Evolutionary conservation across 2,797 vertebrate species (phyloP).

Genomic region (Urosaurus nigricauda): DNA sequence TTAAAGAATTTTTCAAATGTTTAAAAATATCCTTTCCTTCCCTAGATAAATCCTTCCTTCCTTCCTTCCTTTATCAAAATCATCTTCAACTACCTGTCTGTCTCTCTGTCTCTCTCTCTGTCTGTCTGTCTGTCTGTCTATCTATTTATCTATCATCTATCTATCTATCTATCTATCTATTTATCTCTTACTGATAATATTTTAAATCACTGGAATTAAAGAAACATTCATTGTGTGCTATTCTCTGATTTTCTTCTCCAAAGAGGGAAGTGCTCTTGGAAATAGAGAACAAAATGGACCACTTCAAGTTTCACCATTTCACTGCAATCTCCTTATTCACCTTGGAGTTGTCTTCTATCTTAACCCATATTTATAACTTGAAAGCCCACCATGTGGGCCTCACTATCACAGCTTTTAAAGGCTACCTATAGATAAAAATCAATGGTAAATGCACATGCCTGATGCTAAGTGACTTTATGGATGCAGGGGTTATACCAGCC

Average conservation of each 20-base stretch:
- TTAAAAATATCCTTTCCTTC: too few species aligned
- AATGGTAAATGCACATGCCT: constrained; percentile 62
- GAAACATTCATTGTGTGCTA: background rate
- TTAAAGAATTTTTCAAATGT: too few species aligned
- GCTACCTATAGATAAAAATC: constrained; percentile 69
- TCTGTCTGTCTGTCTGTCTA: too few species aligned
- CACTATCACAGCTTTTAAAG: constrained; percentile 66
- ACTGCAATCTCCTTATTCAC: constrained; percentile 4
- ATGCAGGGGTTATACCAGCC: constrained; percentile 64
- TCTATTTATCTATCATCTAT: too few species aligned
- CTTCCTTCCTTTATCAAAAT: too few species aligned
- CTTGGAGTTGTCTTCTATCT: constrained; percentile 49
- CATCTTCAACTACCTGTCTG: too few species aligned
- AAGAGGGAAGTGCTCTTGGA: background rate
- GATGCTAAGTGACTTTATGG: constrained; percentile 56
- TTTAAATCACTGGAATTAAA: background rate
- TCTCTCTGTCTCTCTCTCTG: too few species aligned
- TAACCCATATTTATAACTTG: constrained; percentile 46
- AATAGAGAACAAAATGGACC: constrained; percentile 8
- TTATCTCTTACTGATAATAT: background rate
- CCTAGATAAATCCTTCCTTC: too few species aligned
- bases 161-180: too few species aligned
- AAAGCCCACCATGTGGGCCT: constrained; percentile 65
- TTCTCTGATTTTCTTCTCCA: background rate
- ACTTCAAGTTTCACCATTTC: constrained; percentile 2